Conservation (phyloP, 2,888 invertebrate genomes). For the Prosopocoilus inquinatus region DNA sequence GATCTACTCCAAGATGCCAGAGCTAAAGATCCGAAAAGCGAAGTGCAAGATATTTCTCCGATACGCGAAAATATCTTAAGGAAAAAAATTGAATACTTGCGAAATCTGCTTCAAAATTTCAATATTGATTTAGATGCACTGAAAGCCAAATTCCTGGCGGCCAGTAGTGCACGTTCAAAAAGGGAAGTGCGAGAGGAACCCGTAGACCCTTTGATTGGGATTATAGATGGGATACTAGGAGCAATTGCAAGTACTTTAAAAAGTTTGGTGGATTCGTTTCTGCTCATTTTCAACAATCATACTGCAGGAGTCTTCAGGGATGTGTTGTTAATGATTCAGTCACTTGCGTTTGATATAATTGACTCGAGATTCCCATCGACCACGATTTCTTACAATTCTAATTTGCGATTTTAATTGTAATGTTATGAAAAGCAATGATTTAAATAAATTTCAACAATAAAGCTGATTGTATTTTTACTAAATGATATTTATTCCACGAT, state of each 20-base stretch:
- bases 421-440: too few species aligned
- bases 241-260: constrained; percentile 2
- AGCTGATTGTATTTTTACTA: too few species aligned
- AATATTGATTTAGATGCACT: constrained; percentile 2
- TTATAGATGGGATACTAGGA: background rate
- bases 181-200: background rate
- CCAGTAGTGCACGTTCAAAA: background rate
- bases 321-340: background rate
- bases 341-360: background rate
- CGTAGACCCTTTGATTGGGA: background rate
- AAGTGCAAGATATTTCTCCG: background rate
- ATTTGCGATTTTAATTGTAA: too few species aligned
- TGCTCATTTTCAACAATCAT: background rate
- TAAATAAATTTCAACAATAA: too few species aligned
- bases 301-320: background rate
- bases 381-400: background rate
- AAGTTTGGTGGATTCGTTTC: background rate
- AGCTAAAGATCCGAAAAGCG: background rate
- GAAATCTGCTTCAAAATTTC: background rate
- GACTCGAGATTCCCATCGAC: constrained; percentile 4
- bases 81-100: background rate
- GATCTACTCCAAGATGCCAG: background rate
- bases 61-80: too few species aligned
- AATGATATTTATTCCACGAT: too few species aligned
- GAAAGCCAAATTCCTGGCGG: background rate